A percentile compares a stretch with the other conserved stretches of the same genome.
Conservation (phyloP, 2,888 invertebrate genomes). For the Hirtodrosophila trivittata region DNA sequence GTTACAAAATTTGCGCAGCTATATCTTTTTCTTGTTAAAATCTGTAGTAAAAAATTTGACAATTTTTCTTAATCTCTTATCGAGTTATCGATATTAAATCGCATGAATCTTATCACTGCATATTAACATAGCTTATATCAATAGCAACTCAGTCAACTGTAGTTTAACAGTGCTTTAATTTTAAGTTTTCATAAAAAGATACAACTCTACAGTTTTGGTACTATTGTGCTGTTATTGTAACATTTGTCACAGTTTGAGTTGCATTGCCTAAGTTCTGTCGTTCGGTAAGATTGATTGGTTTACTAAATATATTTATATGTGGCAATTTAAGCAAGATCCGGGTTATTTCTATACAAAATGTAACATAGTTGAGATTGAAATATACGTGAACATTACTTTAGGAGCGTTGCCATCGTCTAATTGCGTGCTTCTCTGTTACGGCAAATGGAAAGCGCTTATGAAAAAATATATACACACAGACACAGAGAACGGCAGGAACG, state of each 20-base stretch:
- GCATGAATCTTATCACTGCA: no score
- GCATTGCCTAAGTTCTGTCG: conserved; percentile 51
- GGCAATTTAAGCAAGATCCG: conserved; percentile 19
- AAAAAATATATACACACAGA: conserved; percentile 77
- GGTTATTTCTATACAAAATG: background rate
- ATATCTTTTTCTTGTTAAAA: no score
- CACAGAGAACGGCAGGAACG: conserved; percentile 30
- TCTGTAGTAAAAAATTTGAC: no score
- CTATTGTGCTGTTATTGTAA: conserved; percentile 8
- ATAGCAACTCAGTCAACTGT: no score
- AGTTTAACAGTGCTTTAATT: no score
- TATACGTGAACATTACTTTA: background rate
- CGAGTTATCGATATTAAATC: no score
- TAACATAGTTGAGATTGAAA: background rate
- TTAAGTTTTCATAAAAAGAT: no score
- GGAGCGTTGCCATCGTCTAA: conserved; percentile 37
- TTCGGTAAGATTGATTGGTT: conserved; percentile 56
- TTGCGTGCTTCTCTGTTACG: conserved; percentile 59
- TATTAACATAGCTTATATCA: no score
- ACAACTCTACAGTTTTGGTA: conserved; percentile 28
- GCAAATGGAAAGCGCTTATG: conserved; percentile 70
- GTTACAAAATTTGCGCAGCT: no score
- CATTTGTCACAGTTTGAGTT: conserved; percentile 39
- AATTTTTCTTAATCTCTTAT: no score
- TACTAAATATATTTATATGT: conserved; percentile 46